These are phyloP conservation scores for Uromys caudimaculatus DNA, from an alignment of 2,797 vertebrate genomes.

Conservation along the genomic window DNA sequence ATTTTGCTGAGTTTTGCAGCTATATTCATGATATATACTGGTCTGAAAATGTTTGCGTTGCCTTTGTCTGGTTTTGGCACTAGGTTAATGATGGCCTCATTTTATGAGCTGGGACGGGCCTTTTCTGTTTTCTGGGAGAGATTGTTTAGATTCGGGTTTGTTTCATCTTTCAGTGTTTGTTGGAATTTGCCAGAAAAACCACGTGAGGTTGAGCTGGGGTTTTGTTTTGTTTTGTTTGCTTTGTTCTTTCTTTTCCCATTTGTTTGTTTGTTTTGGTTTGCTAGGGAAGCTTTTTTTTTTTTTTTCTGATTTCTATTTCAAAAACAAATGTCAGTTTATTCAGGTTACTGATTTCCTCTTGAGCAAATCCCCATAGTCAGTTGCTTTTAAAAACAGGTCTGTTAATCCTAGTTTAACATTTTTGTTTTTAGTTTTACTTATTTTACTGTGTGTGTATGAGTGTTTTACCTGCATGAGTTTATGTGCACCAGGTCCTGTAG, in stretches of 20 bases:
- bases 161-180: conserved; percentile 57
- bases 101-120: conserved; percentile 10
- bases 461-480: not conserved
- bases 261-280: conserved; percentile 44
- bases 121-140: conserved; percentile 50
- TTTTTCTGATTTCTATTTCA: conserved; percentile 52
- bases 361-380: not conserved
- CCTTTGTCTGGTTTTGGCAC: conserved; percentile 41
- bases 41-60: conserved; percentile 1
- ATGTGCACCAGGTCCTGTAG: not conserved
- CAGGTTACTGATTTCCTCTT: conserved; percentile 31
- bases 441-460: not conserved
- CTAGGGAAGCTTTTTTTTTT: conserved; percentile 41
- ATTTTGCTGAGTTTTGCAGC: not conserved
- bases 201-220: conserved; percentile 14
- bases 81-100: conserved; percentile 23
- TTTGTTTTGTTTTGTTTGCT: not conserved
- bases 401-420: not conserved
- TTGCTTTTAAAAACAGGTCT: conserved; percentile 16
- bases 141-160: conserved; percentile 57
- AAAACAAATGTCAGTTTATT: conserved; percentile 42
- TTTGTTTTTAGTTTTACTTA: not conserved
- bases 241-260: conserved; percentile 15
- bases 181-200: conserved; percentile 53
- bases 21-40: not conserved